Conservation (phyloP, 2,888 invertebrate species). For the Apotomis betuletana region DNA sequence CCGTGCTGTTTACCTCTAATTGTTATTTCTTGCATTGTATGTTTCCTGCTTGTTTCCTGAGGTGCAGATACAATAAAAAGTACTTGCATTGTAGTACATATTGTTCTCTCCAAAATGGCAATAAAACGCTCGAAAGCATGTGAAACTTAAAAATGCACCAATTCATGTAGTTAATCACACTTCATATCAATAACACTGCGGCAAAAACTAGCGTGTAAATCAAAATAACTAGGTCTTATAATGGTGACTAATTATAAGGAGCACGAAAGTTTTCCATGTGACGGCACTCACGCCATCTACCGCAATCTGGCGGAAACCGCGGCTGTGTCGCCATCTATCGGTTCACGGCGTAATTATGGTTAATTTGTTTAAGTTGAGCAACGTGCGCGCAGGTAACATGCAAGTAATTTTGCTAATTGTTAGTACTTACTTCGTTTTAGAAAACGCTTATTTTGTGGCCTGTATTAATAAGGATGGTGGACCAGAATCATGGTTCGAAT, state of each 20-base stretch:
- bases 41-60: no score
- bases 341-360: conserved; percentile 25
- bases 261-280: conserved; percentile 59
- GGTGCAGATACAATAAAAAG: no score
- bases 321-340: conserved; percentile 39
- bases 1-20: no score
- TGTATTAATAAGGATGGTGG: no score
- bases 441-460: no score
- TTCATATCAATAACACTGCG: conserved; percentile 36
- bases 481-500: no score
- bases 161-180: background rate
- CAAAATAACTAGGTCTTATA: conserved; percentile 36
- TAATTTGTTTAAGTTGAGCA: conserved; percentile 28
- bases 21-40: no score
- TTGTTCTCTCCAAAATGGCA: no score
- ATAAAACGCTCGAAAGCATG: background rate
- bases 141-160: conserved; percentile 3
- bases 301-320: conserved; percentile 48
- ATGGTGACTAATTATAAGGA: conserved; percentile 40
- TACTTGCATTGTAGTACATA: no score
- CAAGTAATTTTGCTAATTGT: background rate
- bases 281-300: conserved; percentile 65
- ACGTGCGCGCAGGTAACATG: conserved; percentile 19
- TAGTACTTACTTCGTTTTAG: background rate
- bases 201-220: conserved; percentile 38